Evolutionary conservation across 1,140 invertebrate genomes (phyloP), one percentile per base, ranked within the genome.

Genomic region (Saxidomus purpurata): DNA sequence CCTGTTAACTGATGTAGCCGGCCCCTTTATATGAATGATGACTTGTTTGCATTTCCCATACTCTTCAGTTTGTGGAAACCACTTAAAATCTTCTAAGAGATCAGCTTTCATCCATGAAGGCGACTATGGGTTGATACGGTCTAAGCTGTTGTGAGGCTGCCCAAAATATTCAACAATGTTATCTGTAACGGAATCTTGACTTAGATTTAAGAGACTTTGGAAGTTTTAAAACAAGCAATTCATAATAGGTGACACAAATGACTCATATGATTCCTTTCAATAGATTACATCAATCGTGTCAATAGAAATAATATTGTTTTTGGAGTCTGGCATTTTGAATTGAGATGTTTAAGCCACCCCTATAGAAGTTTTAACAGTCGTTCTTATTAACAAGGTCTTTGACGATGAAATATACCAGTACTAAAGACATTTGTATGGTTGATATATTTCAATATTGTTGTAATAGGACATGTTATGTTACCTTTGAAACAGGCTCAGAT

Each of bases 101-200:
- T 87, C 85, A 87, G 71, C 63, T 87, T 87, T 77, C 85, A 79
- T 43, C 71, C 76, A 34, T 79, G 55, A 87, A 87, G 85, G 85
- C 49, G 74, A 87, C 85, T 79, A 19, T n/a, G 67, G 69, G 49
- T 87, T 74, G 69, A 67, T 49, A 55, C 25, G 47, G 71, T 49
- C 22, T 55, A 34, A 47, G 25, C 43, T 36, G 25, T 63, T 40
- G n/a, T 63, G 85, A 87, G 52, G 85, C 85, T 87, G 85, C 71
- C 52, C 19, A 22, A 28, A 52, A 25, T 36, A 52, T 34, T 43
- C n/a, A 2, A 87, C 74, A 87, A 87, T 87, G 85, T 87, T 87
- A 87, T 87, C 85, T 79, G 1, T 82, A 67, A 17, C 43, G 67
- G 43, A n/a, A 63, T 79, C 76, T 79, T 79, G 28, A 79, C 49